Evolutionary conservation across 2,888 invertebrate genomes (phyloP).

Genomic region (Drosophila diplacantha): DNA sequence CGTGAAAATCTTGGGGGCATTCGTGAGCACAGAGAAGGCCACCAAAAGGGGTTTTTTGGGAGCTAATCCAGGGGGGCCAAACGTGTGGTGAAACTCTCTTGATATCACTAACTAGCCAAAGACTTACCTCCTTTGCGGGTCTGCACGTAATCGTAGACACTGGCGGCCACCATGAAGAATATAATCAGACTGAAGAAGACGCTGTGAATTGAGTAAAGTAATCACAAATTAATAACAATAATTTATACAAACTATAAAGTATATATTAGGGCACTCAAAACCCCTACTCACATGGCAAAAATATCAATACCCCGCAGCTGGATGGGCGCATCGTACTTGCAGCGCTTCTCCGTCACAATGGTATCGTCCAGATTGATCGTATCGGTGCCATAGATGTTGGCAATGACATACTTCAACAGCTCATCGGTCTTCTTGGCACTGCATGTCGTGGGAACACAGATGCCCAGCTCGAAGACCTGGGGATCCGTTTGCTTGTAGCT

Average conservation of each 20-base stretch:
- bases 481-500: slow-evolving; percentile 70
- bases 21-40: slow-evolving; percentile 78
- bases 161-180: slow-evolving; percentile 69
- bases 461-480: slow-evolving; percentile 70
- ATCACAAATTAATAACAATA: neutral
- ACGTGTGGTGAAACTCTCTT: neutral
- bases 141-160: slow-evolving; percentile 72
- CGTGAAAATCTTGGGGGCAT: slow-evolving; percentile 78
- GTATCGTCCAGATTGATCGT: slow-evolving; percentile 19
- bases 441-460: slow-evolving; percentile 76
- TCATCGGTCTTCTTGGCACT: slow-evolving; percentile 59
- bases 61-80: slow-evolving; percentile 37
- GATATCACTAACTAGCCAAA: accelerated
- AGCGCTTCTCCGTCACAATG: slow-evolving; percentile 65
- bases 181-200: slow-evolving; percentile 71
- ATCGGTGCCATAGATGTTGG: slow-evolving; percentile 41
- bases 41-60: slow-evolving; percentile 64
- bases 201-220: slow-evolving; percentile 41
- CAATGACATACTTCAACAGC: slow-evolving; percentile 62
- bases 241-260: neutral
- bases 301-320: slow-evolving; percentile 72
- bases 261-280: neutral
- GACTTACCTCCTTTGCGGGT: slow-evolving; percentile 71
- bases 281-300: slow-evolving; percentile 74
- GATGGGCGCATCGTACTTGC: slow-evolving; percentile 67